Evolutionary conservation across 2,888 invertebrate species (phyloP), one percentile per base, ranked within the genome.

Genomic region (Synergus umbraculus): DNA sequence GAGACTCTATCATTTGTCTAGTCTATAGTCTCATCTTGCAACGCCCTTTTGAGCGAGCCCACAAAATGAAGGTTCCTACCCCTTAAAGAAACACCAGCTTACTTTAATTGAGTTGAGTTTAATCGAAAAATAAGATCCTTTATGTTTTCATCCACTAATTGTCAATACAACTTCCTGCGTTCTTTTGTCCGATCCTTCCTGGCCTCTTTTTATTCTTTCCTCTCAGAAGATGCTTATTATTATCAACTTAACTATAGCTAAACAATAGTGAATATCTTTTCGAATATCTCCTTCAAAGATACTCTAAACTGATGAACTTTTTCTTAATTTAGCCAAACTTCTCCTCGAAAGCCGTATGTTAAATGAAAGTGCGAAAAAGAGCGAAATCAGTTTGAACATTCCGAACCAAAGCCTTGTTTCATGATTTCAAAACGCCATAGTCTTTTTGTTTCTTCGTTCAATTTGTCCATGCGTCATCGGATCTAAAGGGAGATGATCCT

Each of bases 1-100:
- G 49, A 54, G 37, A 73, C 73, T 87, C 86, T 84, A 82, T 87
- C 85, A 86, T 88, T 88, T 84, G 86, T 88, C 88, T 82, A 86
- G 82, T 81, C 82, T 82, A 5, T 37, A 79, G 82, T 79, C 82
- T 82, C 81, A 81, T 79, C 83, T 54, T 43, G 79, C 60, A 79
- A 79, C 83, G 85, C 83, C 82, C 82, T 78, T 78, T 12, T 49
- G 64, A 13, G 13, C 1, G 29, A 29, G 22, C 29, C 22, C 78
- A 78, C 80, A 80, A 83, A 82, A 86, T 80, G 79, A 77, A 69
- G 79, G 76, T 79, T 81, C 80, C 76, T 76, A 78, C 77, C 84
- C 80, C 79, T 80, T 76, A 64, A 12, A 22, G 22, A 65, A 66
- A 54, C 66, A 41, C n/a, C 37, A 22, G 22, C 44, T 58, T 37